Conservation (phyloP, 2,113 vertebrate genomes). For the Boleophthalmus pectinirostris region DNA sequence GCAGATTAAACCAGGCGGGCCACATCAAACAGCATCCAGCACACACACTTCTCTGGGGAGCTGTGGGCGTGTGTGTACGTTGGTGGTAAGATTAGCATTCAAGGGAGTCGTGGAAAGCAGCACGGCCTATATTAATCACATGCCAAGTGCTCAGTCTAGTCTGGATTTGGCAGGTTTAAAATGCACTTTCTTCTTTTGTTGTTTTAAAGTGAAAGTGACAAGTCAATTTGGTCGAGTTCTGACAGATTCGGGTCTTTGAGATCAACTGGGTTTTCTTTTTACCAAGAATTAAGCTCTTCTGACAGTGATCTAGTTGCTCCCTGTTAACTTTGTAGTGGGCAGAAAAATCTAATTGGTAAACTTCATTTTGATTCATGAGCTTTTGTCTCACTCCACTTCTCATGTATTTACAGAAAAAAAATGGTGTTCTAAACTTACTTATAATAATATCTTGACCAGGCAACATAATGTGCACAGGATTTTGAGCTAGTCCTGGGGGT, state of each 20-base stretch:
- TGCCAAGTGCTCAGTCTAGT: slow-evolving; percentile 38
- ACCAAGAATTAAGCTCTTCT: neutral
- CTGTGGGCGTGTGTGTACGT: slow-evolving; percentile 12
- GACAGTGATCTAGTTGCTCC: neutral
- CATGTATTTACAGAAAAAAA: neutral
- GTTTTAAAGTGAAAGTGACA: slow-evolving; percentile 4
- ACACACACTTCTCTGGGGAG: slow-evolving; percentile 37
- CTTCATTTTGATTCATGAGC: too few species aligned
- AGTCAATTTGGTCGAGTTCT: neutral
- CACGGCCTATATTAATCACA: slow-evolving; percentile 45
- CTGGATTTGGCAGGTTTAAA: slow-evolving; percentile 35
- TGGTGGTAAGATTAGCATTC: slow-evolving; percentile 48
- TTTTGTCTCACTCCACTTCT: too few species aligned
- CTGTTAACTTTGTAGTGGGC: too few species aligned
- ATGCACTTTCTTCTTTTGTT: slow-evolving; percentile 54
- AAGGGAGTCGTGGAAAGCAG: slow-evolving; percentile 31
- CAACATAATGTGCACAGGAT: neutral
- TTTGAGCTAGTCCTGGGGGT: neutral
- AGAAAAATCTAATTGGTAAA: too few species aligned
- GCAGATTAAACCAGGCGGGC: slow-evolving; percentile 64
- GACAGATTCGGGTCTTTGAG: neutral
- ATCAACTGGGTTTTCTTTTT: neutral
- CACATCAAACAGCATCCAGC: slow-evolving; percentile 62
- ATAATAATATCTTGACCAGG: neutral
- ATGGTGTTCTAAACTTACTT: neutral